Evolutionary conservation across 2,888 invertebrate species (phyloP).

Genomic region (Agrotis ipsilon): DNA sequence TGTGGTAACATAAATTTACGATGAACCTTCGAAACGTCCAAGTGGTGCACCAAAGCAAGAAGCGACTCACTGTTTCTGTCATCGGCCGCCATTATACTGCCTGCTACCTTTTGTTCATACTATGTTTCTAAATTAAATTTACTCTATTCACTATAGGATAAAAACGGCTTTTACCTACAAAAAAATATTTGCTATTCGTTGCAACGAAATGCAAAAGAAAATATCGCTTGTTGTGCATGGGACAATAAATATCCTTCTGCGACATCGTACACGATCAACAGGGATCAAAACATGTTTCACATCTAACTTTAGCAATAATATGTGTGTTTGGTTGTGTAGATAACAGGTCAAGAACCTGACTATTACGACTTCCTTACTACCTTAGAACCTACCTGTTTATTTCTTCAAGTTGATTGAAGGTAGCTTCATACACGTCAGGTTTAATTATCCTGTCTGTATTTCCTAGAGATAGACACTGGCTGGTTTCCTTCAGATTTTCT

Average conservation of each 20-base stretch:
- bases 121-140: no score
- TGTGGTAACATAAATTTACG: no score
- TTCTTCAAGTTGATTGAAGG: constrained; percentile 5
- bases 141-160: no score
- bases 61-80: no score
- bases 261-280: constrained; percentile 17
- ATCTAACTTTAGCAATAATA: constrained; percentile 29
- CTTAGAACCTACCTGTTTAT: neutral
- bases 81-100: no score
- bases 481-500: neutral
- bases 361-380: constrained; percentile 47
- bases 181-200: neutral
- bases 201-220: neutral
- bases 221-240: neutral
- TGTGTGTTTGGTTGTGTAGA: constrained; percentile 19
- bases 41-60: no score
- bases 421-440: neutral
- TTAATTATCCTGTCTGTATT: neutral
- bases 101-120: no score
- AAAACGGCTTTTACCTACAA: no score
- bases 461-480: neutral
- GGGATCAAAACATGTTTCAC: constrained; percentile 45
- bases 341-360: constrained; percentile 19
- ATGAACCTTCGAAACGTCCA: no score
- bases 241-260: constrained; percentile 19